A percentile compares a stretch with the other conserved stretches of the same genome.
These are phyloP conservation scores for Mastomys coucha DNA, from an alignment of 2,113 vertebrate genomes.

Conservation along the genomic window DNA sequence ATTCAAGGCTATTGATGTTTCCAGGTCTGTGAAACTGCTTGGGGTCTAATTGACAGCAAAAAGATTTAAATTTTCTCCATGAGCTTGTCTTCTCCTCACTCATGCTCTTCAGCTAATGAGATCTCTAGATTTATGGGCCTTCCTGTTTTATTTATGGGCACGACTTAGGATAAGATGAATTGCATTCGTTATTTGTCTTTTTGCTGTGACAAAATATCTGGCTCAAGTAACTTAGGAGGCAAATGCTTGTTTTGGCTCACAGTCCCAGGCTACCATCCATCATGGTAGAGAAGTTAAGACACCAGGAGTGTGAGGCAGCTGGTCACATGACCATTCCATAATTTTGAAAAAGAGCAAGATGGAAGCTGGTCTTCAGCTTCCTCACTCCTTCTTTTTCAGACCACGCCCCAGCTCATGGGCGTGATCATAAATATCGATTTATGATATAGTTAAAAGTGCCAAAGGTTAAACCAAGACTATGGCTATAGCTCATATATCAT, in stretches of 20 bases:
- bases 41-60: neutral
- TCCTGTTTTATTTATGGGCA: neutral
- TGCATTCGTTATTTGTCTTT: no score
- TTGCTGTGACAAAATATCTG: neutral
- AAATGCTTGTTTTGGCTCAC: neutral
- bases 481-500: no score
- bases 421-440: no score
- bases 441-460: no score
- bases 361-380: no score
- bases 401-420: no score
- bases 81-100: neutral
- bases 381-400: no score
- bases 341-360: neutral
- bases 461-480: no score
- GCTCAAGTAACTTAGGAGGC: neutral
- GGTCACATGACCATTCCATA: neutral
- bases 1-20: neutral
- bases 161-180: no score
- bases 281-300: neutral
- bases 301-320: no score
- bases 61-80: neutral
- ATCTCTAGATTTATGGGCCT: neutral
- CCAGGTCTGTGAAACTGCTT: neutral
- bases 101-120: neutral
- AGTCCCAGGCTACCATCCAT: neutral